phyloP scores from a whole-genome alignment of 2,113 vertebrate genomes.

The Rhagologus leucostigma region DNA sequence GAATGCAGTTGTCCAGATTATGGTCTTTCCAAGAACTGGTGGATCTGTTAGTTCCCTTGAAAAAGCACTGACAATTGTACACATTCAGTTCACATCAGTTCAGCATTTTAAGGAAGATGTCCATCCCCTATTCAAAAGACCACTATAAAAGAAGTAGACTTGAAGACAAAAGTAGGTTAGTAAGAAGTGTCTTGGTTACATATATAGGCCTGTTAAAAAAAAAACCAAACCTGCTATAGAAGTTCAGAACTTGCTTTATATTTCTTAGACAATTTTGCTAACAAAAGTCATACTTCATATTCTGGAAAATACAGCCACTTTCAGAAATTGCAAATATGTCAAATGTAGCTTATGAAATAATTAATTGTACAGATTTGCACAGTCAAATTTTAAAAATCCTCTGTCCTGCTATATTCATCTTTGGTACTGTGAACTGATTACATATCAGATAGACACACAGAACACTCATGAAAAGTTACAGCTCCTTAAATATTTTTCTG shows the following conservation, averaged over 20 bases:
- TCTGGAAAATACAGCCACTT: background rate
- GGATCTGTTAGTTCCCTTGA: background rate
- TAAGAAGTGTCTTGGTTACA: background rate
- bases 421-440: background rate
- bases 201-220: background rate
- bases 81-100: background rate
- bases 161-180: background rate
- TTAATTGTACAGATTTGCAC: background rate
- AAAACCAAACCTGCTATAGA: background rate
- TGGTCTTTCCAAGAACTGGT: background rate
- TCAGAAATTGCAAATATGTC: background rate
- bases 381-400: background rate
- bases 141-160: background rate
- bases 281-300: background rate
- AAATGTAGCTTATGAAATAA: background rate
- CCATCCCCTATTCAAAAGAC: background rate
- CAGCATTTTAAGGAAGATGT: background rate
- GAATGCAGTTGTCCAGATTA: background rate
- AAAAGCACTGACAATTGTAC: background rate
- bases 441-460: background rate
- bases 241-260: background rate
- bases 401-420: background rate
- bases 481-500: background rate
- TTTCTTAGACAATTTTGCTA: background rate
- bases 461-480: background rate